Evolutionary conservation across 2,888 invertebrate species (phyloP).

Genomic region (Machimus atricapillus): DNA sequence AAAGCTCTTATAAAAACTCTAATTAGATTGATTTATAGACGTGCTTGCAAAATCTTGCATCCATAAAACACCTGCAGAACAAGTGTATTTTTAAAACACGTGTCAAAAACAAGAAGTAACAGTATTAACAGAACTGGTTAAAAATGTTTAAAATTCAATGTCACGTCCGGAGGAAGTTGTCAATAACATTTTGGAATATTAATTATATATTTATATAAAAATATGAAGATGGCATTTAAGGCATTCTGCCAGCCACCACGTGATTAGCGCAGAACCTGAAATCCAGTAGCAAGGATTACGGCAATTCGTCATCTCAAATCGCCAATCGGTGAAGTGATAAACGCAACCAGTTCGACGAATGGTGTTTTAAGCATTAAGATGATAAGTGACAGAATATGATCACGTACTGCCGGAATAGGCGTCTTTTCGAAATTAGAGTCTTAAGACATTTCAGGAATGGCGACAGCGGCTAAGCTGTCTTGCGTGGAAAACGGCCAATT

Average conservation of each 20-base stretch:
- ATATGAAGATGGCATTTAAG: background rate
- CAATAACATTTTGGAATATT: background rate
- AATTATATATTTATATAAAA: background rate
- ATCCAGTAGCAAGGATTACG: background rate
- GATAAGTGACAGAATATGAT: background rate
- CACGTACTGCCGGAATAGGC: background rate
- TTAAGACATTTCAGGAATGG: background rate
- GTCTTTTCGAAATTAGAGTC: background rate
- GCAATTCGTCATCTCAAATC: background rate
- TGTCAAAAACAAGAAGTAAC: background rate
- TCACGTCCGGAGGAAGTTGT: background rate
- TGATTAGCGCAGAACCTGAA: background rate
- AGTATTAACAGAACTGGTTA: background rate
- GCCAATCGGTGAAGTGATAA: background rate
- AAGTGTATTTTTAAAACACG: background rate
- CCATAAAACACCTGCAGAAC: background rate
- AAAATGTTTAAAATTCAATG: background rate
- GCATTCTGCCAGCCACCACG: background rate
- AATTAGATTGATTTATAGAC: background rate
- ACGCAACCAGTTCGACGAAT: background rate
- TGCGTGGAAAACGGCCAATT: background rate
- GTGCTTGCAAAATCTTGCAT: background rate
- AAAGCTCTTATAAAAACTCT: background rate
- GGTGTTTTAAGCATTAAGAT: background rate
- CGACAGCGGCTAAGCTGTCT: background rate